These are phyloP conservation scores for Dryoscopus gambensis DNA, from an alignment of 2,113 vertebrate genomes.

Conservation along the genomic window DNA sequence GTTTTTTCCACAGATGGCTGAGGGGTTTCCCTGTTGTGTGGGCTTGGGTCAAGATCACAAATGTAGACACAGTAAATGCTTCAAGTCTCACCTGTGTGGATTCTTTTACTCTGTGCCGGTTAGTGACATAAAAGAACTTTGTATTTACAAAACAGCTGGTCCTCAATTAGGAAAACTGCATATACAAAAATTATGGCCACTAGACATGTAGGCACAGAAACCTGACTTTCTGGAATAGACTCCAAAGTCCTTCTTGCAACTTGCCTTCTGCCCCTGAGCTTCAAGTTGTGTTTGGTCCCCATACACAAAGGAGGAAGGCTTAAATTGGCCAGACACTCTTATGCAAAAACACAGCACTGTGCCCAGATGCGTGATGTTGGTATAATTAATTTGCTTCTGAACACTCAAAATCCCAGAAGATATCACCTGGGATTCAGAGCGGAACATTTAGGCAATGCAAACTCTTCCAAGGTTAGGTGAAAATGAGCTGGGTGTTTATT, in stretches of 20 bases:
- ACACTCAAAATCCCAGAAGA: neutral
- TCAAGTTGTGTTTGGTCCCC: neutral
- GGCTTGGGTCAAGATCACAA: neutral
- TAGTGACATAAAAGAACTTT: neutral
- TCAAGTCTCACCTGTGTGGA: neutral
- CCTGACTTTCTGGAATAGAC: neutral
- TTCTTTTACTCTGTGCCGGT: neutral
- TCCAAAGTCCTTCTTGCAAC: neutral
- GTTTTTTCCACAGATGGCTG: neutral
- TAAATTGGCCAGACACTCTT: neutral
- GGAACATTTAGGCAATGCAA: neutral
- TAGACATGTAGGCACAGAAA: neutral
- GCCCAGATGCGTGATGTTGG: neutral
- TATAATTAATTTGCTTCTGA: neutral
- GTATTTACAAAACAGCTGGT: neutral
- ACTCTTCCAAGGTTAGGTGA: neutral
- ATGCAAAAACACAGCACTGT: neutral
- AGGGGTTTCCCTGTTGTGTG: neutral
- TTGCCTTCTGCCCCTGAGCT: neutral
- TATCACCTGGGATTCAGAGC: neutral
- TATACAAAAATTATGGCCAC: neutral
- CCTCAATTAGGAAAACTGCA: neutral
- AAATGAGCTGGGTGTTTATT: conserved; percentile 11
- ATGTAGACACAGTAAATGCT: neutral
- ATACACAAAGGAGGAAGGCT: neutral